Evolutionary conservation across 2,888 invertebrate species (phyloP).

Genomic region (Folsomia candida): DNA sequence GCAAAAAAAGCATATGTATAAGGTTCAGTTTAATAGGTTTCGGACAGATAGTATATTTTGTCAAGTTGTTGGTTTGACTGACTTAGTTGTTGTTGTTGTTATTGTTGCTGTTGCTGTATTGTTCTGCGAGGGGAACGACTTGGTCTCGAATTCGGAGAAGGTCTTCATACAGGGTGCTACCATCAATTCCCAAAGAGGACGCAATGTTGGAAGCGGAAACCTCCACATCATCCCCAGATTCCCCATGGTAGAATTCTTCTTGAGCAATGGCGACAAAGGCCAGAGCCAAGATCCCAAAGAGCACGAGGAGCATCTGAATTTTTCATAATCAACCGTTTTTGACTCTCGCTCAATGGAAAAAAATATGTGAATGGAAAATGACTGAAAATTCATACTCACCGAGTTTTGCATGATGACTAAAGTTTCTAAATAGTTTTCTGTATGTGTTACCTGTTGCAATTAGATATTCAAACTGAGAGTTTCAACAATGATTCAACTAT

Average conservation of each 20-base stretch:
- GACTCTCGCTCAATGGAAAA: background rate
- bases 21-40: background rate
- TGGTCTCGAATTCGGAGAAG: slow-evolving; percentile 27
- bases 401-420: slow-evolving; percentile 9
- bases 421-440: background rate
- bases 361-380: background rate
- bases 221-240: background rate
- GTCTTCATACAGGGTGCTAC: slow-evolving; percentile 28
- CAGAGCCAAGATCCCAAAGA: slow-evolving; percentile 9
- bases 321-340: background rate
- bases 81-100: too few species aligned
- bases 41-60: too few species aligned
- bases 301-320: background rate
- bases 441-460: background rate
- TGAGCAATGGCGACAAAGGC: background rate
- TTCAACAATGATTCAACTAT: background rate
- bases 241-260: background rate
- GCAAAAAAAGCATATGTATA: background rate
- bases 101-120: background rate
- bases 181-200: slow-evolving; percentile 27
- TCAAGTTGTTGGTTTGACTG: too few species aligned
- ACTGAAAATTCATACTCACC: background rate
- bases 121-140: slow-evolving; percentile 18
- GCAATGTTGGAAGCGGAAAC: slow-evolving; percentile 17
- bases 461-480: background rate